phyloP scores from a whole-genome alignment of 2,888 invertebrate genomes.

The Ophioninae sp. region DNA sequence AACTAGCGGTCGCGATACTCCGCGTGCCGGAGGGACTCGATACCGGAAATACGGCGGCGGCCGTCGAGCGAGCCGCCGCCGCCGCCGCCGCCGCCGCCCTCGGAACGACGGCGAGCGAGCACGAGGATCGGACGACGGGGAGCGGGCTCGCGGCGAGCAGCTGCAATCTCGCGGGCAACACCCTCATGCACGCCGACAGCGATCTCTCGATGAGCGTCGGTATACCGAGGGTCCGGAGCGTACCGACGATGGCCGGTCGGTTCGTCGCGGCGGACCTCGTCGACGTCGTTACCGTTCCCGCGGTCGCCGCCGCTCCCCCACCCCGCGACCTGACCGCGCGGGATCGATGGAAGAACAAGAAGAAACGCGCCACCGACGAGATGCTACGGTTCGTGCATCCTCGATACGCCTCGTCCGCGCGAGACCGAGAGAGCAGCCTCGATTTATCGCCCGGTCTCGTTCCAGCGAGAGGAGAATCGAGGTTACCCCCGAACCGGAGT shows the following conservation, averaged over 20 bases:
- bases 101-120: constrained; percentile 67
- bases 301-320: constrained; percentile 40
- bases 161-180: constrained; percentile 77
- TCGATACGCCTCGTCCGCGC: not conserved
- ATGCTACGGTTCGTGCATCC: constrained; percentile 72
- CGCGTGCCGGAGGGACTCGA: constrained; percentile 94
- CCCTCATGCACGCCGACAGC: constrained; percentile 80
- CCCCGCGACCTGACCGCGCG: constrained; percentile 71
- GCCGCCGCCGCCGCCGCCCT: too few relatives aligned
- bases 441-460: constrained; percentile 18
- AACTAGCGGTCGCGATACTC: constrained; percentile 94
- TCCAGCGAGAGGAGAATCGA: constrained; percentile 73
- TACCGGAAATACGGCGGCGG: constrained; percentile 79
- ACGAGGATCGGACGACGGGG: constrained; percentile 73
- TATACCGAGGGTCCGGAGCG: constrained; percentile 78
- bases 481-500: constrained; percentile 81
- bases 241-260: constrained; percentile 74
- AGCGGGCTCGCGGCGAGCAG: constrained; percentile 75
- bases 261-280: constrained; percentile 68
- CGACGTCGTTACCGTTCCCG: constrained; percentile 41
- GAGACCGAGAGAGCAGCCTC: not conserved
- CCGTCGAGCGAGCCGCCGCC: not conserved
- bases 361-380: constrained; percentile 74
- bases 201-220: constrained; percentile 77
- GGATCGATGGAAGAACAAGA: constrained; percentile 76